These are phyloP conservation scores for Hyla sarda DNA, from an alignment of 2,113 vertebrate genomes.

Conservation along the genomic window DNA sequence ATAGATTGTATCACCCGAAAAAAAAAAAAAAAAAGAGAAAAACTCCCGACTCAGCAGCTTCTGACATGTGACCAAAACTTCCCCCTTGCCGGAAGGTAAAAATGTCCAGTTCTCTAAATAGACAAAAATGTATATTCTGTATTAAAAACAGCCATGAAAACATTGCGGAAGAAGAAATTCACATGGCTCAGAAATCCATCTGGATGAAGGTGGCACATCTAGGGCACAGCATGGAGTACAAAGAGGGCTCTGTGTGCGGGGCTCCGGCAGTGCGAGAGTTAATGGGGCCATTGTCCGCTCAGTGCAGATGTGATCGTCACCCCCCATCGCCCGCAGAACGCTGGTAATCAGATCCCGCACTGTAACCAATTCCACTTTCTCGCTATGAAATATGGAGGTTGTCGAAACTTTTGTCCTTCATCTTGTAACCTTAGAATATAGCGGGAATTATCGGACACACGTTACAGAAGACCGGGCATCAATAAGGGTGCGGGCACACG, in stretches of 20 bases:
- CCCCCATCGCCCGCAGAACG: not conserved
- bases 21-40: no score
- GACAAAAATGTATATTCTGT: not conserved
- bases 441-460: not conserved
- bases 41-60: not conserved
- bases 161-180: not conserved
- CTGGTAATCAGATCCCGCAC: not conserved
- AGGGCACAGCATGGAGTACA: not conserved
- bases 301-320: not conserved
- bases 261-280: not conserved
- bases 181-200: not conserved
- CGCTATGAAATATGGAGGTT: not conserved
- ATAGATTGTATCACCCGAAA: no score
- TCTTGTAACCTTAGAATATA: not conserved
- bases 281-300: not conserved
- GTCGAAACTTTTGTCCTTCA: not conserved
- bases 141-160: not conserved
- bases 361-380: not conserved
- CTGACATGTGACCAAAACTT: not conserved
- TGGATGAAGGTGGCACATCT: not conserved
- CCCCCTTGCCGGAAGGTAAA: not conserved
- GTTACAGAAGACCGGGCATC: no score
- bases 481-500: no score
- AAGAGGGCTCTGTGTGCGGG: not conserved
- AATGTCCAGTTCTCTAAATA: not conserved